Percentiles rank a stretch among this genome's conserved stretches.
These are phyloP conservation scores for Haemorhous mexicanus DNA, from an alignment of 2,113 vertebrate species.

Conservation along the genomic window DNA sequence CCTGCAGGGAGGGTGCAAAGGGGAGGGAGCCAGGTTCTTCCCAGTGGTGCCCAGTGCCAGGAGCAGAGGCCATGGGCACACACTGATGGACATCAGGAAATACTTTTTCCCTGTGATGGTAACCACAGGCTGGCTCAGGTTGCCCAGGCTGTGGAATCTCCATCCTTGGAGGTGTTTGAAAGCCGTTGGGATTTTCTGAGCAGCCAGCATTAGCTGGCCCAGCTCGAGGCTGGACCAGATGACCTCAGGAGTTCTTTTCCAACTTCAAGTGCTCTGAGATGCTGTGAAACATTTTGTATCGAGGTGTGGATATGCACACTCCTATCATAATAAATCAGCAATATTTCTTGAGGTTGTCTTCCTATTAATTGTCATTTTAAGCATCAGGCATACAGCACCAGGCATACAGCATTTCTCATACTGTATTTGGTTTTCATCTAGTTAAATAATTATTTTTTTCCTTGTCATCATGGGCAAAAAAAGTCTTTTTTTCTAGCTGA, in stretches of 20 bases:
- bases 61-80: neutral
- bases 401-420: neutral
- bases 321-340: neutral
- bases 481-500: neutral
- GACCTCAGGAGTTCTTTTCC: neutral
- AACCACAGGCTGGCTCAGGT: rapidly evolving
- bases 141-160: neutral
- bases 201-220: neutral
- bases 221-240: neutral
- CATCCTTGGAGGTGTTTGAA: neutral
- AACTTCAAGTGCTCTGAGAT: neutral
- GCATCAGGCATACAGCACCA: too few species aligned
- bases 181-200: neutral
- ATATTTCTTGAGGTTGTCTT: neutral
- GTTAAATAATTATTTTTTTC: neutral
- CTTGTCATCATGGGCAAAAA: neutral
- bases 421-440: neutral
- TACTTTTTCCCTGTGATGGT: neutral
- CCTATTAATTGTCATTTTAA: neutral
- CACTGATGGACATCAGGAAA: neutral
- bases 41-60: neutral
- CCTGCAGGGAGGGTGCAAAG: neutral
- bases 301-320: neutral
- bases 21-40: neutral
- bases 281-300: neutral